Evolutionary conservation across 1,140 invertebrate species (phyloP), one percentile per base, ranked within the genome.

Genomic region (Dufourea novaeangliae): DNA sequence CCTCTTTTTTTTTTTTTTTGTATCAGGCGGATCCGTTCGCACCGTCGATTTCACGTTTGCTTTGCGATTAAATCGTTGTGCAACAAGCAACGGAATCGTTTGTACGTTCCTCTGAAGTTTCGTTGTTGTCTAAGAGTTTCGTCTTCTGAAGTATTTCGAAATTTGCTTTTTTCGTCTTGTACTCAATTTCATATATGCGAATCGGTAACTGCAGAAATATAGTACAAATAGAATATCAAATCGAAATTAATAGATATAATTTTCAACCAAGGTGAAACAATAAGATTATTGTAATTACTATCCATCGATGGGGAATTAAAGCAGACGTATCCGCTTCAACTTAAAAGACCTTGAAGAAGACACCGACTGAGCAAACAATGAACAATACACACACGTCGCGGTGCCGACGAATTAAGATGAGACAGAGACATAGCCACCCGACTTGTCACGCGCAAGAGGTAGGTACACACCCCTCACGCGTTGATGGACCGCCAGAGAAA

Each of bases 401-500:
- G 25, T 22, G 32, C 6, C 10, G n/a, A 41, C 22, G 14, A 64
- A 64, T 64, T 27, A 64, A 64, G 62, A 64, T 32, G 39, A 46
- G 39, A 17, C 25, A 8, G 20, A 7, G 41, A 64, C 17, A 34
- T 62, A 27, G 22, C 22, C 46, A 44, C 34, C 32, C 39, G 20
- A 39, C 29, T 22, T 44, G 56, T 68, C 72, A 22, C 44, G 74
- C 44, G 62, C 27, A 1, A n/a, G n/a, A n/a, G n/a, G n/a, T 32
- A 57, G 39, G 25, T 46, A 67, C 41, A 59, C 41, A 59, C 44
- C 22, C 34, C 37, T 17, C 37, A 25, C 25, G 22, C 41, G 44
- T 3, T 64, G 67, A 76, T 54, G 39, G 50, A 56, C 29, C 54
- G 22, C 62, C 44, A n/a, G 59, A 54, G 61, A 61, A 69, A 66